phyloP scores from a whole-genome alignment of 2,113 vertebrate genomes.

The Cyrtonyx montezumae region DNA sequence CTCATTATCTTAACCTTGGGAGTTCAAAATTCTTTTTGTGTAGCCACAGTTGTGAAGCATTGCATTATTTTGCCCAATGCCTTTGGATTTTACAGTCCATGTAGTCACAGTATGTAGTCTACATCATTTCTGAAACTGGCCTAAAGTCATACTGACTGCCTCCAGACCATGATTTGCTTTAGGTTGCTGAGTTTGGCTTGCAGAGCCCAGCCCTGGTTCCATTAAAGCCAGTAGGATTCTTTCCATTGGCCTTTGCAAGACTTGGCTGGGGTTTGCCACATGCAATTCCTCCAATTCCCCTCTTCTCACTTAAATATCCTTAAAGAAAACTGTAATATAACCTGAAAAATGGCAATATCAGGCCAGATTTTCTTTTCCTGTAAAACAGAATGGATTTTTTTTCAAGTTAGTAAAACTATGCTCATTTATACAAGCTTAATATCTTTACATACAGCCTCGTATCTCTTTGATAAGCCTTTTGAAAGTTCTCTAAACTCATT shows the following conservation, averaged over 20 bases:
- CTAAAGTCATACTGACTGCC: neutral
- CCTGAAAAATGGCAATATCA: neutral
- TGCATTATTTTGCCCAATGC: neutral
- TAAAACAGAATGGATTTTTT: neutral
- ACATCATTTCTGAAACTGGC: neutral
- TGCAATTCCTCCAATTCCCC: neutral
- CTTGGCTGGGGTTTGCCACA: neutral
- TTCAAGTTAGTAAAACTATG: neutral
- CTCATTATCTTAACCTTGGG: neutral
- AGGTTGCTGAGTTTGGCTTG: neutral
- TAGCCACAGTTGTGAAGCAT: neutral
- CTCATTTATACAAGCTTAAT: neutral
- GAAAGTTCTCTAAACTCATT: neutral
- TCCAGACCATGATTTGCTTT: neutral
- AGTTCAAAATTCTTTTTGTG: neutral
- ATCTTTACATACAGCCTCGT: neutral
- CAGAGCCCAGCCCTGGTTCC: neutral
- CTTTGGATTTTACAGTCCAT: neutral
- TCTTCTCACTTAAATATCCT: neutral
- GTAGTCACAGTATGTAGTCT: neutral
- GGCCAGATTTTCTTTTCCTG: neutral
- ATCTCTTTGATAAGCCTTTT: neutral
- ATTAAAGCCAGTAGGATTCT: neutral
- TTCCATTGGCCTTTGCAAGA: neutral
- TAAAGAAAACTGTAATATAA: neutral